Evolutionary conservation across 2,113 vertebrate species (phyloP).

Genomic region (Megaptera novaeangliae): DNA sequence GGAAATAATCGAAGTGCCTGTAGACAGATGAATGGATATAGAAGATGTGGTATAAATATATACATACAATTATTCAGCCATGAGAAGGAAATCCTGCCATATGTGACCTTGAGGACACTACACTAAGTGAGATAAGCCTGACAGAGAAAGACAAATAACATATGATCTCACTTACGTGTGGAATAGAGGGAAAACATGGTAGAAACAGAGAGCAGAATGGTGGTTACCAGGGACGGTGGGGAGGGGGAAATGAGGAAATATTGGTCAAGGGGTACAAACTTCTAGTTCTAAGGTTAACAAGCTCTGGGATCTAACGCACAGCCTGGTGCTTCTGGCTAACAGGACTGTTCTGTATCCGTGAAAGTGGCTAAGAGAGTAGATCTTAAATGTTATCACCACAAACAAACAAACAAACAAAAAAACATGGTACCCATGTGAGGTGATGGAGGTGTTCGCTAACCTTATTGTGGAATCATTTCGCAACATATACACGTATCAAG

Average conservation of each 20-base stretch:
- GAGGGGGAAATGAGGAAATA: background rate
- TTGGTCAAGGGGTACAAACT: background rate
- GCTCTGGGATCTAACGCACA: background rate
- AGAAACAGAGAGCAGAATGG: background rate
- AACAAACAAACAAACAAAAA: background rate
- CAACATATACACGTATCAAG: background rate
- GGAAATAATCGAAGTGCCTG: background rate
- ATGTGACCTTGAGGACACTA: background rate
- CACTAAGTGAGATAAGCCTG: background rate
- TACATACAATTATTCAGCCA: background rate
- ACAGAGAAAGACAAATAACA: background rate
- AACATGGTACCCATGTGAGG: background rate
- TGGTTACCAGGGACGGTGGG: background rate
- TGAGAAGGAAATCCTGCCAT: background rate
- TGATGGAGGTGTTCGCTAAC: background rate
- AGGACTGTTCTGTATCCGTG: background rate
- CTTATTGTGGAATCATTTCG: background rate
- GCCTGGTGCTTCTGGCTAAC: background rate
- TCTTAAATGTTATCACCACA: background rate
- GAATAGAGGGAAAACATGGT: background rate
- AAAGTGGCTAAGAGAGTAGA: background rate
- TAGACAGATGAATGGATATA: fast-evolving
- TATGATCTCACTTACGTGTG: background rate
- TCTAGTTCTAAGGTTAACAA: background rate
- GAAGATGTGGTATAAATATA: too few species aligned